Conservation (phyloP, 2,797 vertebrate species). For the Coregonus sp. region DNA sequence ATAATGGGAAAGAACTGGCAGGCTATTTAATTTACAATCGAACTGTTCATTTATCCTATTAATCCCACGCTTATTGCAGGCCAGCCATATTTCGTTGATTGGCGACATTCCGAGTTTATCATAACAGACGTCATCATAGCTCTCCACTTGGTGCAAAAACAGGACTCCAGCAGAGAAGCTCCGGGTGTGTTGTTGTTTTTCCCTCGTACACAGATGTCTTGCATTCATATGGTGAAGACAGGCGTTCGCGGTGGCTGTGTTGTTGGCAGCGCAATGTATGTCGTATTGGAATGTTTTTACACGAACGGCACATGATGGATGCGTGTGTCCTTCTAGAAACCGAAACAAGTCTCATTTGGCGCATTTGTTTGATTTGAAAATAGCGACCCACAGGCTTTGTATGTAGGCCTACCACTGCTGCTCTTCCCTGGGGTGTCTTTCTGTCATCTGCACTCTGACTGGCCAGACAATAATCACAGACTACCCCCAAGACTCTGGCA, state of each 20-base stretch:
- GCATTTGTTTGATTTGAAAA: neutral
- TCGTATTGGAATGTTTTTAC: neutral
- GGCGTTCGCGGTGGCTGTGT: slow-evolving; percentile 29
- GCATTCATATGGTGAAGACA: slow-evolving; percentile 45
- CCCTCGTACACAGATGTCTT: slow-evolving; percentile 30
- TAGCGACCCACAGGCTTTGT: neutral
- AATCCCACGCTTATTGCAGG: no score
- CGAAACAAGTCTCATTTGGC: neutral
- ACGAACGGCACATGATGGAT: neutral
- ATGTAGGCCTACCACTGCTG: neutral
- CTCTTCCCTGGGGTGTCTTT: neutral
- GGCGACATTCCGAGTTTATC: neutral
- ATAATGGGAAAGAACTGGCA: neutral
- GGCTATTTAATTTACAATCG: neutral
- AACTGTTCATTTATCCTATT: no score
- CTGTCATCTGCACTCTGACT: neutral
- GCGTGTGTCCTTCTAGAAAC: neutral
- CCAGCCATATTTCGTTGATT: neutral
- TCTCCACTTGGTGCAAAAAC: neutral
- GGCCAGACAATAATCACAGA: neutral
- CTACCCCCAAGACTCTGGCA: neutral
- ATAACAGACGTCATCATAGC: neutral
- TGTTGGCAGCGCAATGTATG: slow-evolving; percentile 21
- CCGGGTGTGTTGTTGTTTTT: slow-evolving; percentile 20
- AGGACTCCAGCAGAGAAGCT: slow-evolving; percentile 11